Conservation (phyloP, 1,140 invertebrate species). For the Drosophila chauvacae region DNA sequence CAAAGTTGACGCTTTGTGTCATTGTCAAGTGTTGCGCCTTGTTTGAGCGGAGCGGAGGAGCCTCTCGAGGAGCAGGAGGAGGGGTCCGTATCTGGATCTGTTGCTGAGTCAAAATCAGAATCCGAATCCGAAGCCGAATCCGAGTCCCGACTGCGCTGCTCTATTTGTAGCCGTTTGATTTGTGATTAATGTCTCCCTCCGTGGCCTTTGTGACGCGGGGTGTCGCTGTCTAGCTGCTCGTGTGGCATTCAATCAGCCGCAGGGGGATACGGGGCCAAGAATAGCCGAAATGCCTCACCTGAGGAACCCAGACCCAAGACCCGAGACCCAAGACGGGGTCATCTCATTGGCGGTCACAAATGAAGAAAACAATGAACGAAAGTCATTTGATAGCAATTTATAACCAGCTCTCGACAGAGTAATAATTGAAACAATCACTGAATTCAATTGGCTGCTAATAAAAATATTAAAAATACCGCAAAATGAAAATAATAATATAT, state of each 20-base stretch:
- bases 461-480: not conserved
- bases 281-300: conserved; percentile 5
- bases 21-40: conserved; percentile 77
- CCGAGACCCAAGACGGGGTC: not conserved
- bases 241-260: conserved; percentile 23
- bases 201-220: conserved; percentile 14
- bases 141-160: conserved; percentile 37
- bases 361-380: conserved; percentile 20
- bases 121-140: conserved; percentile 11
- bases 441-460: not conserved
- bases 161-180: conserved; percentile 72
- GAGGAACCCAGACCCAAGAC: not conserved
- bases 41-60: conserved; percentile 24
- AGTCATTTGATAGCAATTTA: not conserved
- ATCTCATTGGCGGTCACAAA: conserved; percentile 30
- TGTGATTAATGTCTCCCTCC: conserved; percentile 65
- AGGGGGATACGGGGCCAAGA: not conserved
- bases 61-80: not conserved
- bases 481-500: not conserved
- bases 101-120: conserved; percentile 3
- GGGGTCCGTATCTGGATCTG: not conserved
- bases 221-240: conserved; percentile 1
- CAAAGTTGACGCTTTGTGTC: conserved; percentile 81
- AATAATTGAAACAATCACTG: not conserved
- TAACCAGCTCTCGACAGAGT: not conserved